Evolutionary conservation across 2,888 invertebrate species (phyloP).

Genomic region (Oligia strigilis): DNA sequence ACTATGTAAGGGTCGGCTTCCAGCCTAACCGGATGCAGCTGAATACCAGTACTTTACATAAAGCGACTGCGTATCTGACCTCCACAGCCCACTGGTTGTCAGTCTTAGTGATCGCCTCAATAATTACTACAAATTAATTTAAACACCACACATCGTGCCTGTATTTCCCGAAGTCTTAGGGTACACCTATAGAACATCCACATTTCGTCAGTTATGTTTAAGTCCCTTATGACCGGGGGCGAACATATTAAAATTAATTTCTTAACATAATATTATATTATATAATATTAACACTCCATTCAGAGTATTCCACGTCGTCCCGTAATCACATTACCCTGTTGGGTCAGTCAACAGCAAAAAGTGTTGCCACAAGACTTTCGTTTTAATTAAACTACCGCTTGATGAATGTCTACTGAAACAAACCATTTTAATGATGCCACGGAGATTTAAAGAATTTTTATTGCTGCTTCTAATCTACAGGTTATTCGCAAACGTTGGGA

Average conservation of each 20-base stretch:
- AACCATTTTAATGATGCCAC: conserved; percentile 74
- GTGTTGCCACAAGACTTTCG: conserved; percentile 72
- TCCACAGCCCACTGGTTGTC: too few relatives aligned
- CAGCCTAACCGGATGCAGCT: too few relatives aligned
- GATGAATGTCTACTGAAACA: conserved; percentile 76
- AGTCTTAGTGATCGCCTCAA: background rate
- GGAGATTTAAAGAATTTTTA: conserved; percentile 64
- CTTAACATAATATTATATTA: background rate
- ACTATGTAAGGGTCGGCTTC: too few relatives aligned
- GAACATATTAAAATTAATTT: background rate
- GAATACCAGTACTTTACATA: too few relatives aligned
- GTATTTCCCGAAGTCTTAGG: too few relatives aligned
- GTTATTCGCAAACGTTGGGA: conserved; percentile 16
- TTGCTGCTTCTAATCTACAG: conserved; percentile 36
- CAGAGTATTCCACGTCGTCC: conserved; percentile 19
- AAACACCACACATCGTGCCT: background rate
- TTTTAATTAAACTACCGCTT: conserved; percentile 79
- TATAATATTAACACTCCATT: conserved; percentile 32
- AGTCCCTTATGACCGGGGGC: background rate
- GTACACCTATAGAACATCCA: background rate
- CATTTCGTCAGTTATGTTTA: background rate
- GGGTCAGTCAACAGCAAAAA: conserved; percentile 72
- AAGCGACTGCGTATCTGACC: too few relatives aligned
- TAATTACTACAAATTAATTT: background rate
- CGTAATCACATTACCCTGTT: conserved; percentile 70